Percentiles rank a stretch among this genome's conserved stretches.
phyloP scores from a whole-genome alignment of 2,113 vertebrate genomes.

The Ondatra zibethicus region DNA sequence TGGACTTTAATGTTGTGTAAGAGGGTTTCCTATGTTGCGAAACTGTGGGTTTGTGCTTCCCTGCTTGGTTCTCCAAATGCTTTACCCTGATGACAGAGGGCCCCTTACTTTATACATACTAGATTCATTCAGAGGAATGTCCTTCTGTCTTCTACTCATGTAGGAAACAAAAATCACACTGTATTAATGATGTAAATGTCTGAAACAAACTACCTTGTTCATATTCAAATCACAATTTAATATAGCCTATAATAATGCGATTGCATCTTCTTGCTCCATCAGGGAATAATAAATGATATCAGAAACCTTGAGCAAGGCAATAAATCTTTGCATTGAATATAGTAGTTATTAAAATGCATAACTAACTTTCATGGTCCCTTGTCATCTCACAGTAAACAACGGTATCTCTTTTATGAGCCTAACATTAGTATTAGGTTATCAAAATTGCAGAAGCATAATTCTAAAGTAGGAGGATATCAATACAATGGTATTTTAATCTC shows the following conservation, averaged over 20 bases:
- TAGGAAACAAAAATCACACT: neutral
- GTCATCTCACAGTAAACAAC: neutral
- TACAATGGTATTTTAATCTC: neutral
- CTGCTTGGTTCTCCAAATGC: neutral
- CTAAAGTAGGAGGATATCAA: neutral
- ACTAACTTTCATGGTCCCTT: neutral
- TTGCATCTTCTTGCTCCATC: neutral
- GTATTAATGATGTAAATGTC: neutral
- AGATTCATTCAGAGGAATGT: neutral
- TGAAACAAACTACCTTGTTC: neutral
- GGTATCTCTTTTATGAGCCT: neutral
- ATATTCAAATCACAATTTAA: conserved; percentile 10
- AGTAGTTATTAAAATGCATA: conserved; percentile 5
- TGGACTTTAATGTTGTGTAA: neutral
- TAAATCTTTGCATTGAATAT: neutral
- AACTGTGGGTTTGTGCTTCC: neutral
- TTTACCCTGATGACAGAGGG: fast-evolving
- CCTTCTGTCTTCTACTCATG: neutral
- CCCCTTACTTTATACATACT: neutral
- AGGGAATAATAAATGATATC: neutral
- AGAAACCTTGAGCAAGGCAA: neutral
- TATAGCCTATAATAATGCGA: neutral
- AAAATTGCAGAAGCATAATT: neutral
- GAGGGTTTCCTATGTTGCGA: neutral
- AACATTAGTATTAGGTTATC: neutral